Conservation (phyloP, 2,888 invertebrate species). For the Papilio elwesi region DNA sequence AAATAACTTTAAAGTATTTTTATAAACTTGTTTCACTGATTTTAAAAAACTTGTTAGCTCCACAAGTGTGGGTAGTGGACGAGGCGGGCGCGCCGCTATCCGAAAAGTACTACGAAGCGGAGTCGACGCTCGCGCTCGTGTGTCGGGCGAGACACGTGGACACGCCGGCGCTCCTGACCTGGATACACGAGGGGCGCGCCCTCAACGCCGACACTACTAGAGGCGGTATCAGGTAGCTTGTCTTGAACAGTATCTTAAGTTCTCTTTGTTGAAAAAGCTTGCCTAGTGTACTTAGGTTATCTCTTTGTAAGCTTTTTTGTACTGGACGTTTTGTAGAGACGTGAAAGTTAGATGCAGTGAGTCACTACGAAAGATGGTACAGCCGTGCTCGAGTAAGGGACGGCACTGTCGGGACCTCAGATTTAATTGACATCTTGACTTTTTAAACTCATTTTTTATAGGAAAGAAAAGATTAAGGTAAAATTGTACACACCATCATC, state of each 20-base stretch:
- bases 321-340: not conserved
- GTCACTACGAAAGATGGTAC: not conserved
- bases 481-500: too few species aligned
- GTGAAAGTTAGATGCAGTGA: not conserved
- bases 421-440: not conserved
- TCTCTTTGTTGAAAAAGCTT: slow-evolving; percentile 16
- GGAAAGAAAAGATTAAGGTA: too few species aligned
- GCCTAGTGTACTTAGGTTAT: slow-evolving; percentile 1
- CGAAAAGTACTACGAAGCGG: slow-evolving; percentile 88
- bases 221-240: slow-evolving; percentile 85
- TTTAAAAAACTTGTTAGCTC: slow-evolving; percentile 74
- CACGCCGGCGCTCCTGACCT: slow-evolving; percentile 79
- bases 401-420: too few species aligned
- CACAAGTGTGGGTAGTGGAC: slow-evolving; percentile 88
- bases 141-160: slow-evolving; percentile 82
- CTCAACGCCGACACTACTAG: slow-evolving; percentile 87
- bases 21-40: too few species aligned
- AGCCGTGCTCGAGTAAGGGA: too few species aligned
- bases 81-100: slow-evolving; percentile 86
- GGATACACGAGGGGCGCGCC: slow-evolving; percentile 86
- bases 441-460: too few species aligned
- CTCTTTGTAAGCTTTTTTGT: not conserved
- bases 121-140: slow-evolving; percentile 87
- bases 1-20: too few species aligned
- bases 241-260: slow-evolving; percentile 18